These are phyloP conservation scores for Uloborus plumipes DNA, from an alignment of 2,888 invertebrate species.

Conservation along the genomic window DNA sequence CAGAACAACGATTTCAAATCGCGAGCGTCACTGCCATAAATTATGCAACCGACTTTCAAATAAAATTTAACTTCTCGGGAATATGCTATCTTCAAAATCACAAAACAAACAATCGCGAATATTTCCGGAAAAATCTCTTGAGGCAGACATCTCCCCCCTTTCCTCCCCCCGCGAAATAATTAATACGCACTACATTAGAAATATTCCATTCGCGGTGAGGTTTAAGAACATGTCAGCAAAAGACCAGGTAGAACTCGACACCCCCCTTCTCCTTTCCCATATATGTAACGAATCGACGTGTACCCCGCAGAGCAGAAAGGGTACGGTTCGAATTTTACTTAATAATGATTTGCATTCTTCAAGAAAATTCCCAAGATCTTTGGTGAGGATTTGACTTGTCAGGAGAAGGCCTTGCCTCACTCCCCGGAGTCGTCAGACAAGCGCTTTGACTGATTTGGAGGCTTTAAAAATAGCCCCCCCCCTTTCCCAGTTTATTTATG, in stretches of 20 bases:
- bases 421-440: constrained; percentile 40
- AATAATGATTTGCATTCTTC: constrained; percentile 64
- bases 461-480: constrained; percentile 54
- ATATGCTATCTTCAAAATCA: too few relatives aligned
- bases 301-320: too few relatives aligned
- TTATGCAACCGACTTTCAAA: too few relatives aligned
- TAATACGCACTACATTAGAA: too few relatives aligned
- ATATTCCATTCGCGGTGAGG: not conserved
- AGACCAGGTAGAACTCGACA: constrained; percentile 25
- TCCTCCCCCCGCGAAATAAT: too few relatives aligned
- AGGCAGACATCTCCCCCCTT: too few relatives aligned
- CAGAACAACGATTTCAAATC: too few relatives aligned
- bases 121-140: too few relatives aligned
- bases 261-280: constrained; percentile 10
- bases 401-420: constrained; percentile 2
- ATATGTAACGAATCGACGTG: constrained; percentile 26
- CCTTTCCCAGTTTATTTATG: not conserved
- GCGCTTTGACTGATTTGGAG: constrained; percentile 57
- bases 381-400: constrained; percentile 32
- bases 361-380: constrained; percentile 25
- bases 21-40: too few relatives aligned
- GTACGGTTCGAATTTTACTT: constrained; percentile 38
- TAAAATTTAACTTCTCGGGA: too few relatives aligned
- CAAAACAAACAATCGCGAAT: too few relatives aligned
- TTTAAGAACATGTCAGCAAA: constrained; percentile 47